Conservation (phyloP, 2,113 vertebrate species). For the Nycticryphes semicollaris region DNA sequence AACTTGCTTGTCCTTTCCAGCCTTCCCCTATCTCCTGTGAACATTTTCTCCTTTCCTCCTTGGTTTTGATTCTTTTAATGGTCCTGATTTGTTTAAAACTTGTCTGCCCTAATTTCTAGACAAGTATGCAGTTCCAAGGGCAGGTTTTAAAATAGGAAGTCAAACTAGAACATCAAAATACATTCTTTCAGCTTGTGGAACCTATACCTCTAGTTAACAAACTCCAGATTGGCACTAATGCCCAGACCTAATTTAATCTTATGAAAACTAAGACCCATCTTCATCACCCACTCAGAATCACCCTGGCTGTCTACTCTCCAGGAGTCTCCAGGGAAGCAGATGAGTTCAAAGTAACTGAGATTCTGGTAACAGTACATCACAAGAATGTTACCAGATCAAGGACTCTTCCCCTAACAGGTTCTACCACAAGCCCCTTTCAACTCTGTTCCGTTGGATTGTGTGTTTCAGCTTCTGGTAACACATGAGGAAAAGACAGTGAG, state of each 20-base stretch:
- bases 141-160: not conserved
- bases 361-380: not conserved
- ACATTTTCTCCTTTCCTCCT: not conserved
- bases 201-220: not conserved
- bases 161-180: not conserved
- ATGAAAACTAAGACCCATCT: not conserved
- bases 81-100: not conserved
- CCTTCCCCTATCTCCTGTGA: not conserved
- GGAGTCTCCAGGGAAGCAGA: not conserved
- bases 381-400: not conserved
- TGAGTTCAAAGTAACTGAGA: not conserved
- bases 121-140: not conserved
- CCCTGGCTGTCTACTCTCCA: not conserved
- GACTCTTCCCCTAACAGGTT: not conserved
- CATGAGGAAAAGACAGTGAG: not conserved
- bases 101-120: not conserved
- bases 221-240: not conserved
- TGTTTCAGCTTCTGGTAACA: not conserved
- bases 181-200: constrained; percentile 2
- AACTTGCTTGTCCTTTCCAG: not conserved
- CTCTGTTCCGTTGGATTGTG: not conserved
- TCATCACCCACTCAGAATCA: not conserved
- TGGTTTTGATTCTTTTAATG: not conserved
- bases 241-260: not conserved
- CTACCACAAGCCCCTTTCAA: not conserved